Evolutionary conservation across 2,113 vertebrate genomes (phyloP), one percentile per base, ranked within the genome.

Genomic region (Proteles cristata): DNA sequence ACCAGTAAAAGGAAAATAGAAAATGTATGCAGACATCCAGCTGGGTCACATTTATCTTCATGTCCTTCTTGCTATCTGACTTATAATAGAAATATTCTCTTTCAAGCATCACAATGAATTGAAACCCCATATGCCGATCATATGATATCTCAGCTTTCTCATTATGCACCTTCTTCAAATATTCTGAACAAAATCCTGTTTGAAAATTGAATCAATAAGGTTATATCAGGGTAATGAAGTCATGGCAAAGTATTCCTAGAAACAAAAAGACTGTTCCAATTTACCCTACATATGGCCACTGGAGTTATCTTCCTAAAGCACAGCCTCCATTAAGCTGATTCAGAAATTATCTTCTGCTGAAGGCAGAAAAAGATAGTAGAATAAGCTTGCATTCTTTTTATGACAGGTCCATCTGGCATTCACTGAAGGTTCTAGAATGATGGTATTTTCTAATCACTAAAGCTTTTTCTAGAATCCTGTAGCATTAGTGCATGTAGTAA

Each of bases 271-370:
- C 10, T 76, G 55, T 16, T 90, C n/a, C 48, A 90, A 53, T 39
- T 69, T 80, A 74, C 15, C 53, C 19, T 89, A 33, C 6, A 68
- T 10, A 28, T 35, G 8, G 53, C 74, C 31, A 80, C 33, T 45
- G 81, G 58, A 61, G n/a, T 55, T 84, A 79, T 8, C 17, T 31
- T 76, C 15, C 8, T 71, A 33, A 86, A 94, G 35, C 55, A 76
- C 4, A 92, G 61, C 6, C 25, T 87, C 74, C 48, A 87, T 45
- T 66, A 94, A 94, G 35, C 17, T 58, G n/a, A 83, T 69, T 96
- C 63, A 97, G n/a, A 96, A 85, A 71, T 81, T 33, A 89, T 82
- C 66, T 89, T 89, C 71, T 31, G 82, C 28, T 50, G 21, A 96
- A 90, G n/a, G 19, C 15, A 68, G 15, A 53, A 63, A 90, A 93